These are phyloP conservation scores for Paradisaea rubra DNA, from an alignment of 2,113 vertebrate species.

Conservation along the genomic window DNA sequence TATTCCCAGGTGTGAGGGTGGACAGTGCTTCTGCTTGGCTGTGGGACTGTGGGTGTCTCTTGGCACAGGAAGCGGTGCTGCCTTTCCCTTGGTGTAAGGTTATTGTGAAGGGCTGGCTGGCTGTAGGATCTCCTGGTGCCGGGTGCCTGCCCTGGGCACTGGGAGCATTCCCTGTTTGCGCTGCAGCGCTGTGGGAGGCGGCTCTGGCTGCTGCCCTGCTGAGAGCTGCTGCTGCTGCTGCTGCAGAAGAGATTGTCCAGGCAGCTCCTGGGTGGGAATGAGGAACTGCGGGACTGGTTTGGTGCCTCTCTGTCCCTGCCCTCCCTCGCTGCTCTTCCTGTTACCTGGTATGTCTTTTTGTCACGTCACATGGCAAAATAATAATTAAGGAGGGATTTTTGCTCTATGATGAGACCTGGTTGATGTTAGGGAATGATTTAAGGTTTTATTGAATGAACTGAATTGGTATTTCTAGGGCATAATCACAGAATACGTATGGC, in stretches of 20 bases:
- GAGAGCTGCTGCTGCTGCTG: not conserved
- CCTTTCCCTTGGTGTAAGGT: not conserved
- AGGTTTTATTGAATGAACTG: not conserved
- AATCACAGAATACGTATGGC: not conserved
- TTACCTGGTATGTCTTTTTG: not conserved
- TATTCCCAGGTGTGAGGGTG: not conserved
- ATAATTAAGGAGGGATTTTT: not conserved
- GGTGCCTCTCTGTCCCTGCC: not conserved
- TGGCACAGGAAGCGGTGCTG: not conserved
- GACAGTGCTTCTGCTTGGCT: not conserved
- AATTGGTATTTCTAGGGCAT: not conserved
- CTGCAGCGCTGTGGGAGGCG: not conserved
- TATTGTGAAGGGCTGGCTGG: not conserved
- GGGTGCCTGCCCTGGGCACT: not conserved
- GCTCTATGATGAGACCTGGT: not conserved
- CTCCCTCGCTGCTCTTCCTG: not conserved
- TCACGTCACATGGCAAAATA: not conserved
- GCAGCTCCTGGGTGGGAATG: not conserved
- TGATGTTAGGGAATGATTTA: not conserved
- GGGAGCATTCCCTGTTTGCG: not conserved
- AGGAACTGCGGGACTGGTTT: not conserved
- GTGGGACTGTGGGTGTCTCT: not conserved
- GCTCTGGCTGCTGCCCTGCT: not conserved
- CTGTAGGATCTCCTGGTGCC: accelerated
- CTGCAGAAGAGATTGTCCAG: not conserved